Evolutionary conservation across 2,888 invertebrate genomes (phyloP).

Genomic region (Dasypogon diadema): DNA sequence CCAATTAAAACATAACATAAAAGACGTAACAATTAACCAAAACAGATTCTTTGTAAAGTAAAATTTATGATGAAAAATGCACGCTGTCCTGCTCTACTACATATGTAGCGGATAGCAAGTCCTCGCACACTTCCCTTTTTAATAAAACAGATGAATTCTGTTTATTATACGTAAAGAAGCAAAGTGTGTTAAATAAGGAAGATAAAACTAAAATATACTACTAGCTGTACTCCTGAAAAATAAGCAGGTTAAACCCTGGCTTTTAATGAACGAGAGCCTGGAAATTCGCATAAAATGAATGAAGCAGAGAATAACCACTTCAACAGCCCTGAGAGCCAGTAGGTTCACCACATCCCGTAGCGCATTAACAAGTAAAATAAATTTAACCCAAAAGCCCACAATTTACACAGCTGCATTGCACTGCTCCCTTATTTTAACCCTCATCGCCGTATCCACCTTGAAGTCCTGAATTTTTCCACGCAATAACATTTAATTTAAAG

Average conservation of each 20-base stretch:
- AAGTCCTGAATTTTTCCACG: slow-evolving; percentile 52
- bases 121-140: too few relatives aligned
- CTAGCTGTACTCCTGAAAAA: slow-evolving; percentile 8
- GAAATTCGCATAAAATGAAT: slow-evolving; percentile 33
- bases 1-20: too few relatives aligned
- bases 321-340: slow-evolving; percentile 30
- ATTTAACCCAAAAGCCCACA: slow-evolving; percentile 53
- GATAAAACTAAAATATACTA: slow-evolving; percentile 20
- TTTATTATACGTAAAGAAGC: too few relatives aligned
- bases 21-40: too few relatives aligned
- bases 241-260: neutral
- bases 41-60: too few relatives aligned
- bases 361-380: slow-evolving; percentile 54
- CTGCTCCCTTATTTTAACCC: slow-evolving; percentile 26
- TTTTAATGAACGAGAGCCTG: slow-evolving; percentile 27
- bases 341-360: slow-evolving; percentile 49
- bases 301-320: slow-evolving; percentile 40
- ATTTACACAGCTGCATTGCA: slow-evolving; percentile 55
- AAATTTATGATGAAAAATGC: too few relatives aligned
- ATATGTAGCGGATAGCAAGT: too few relatives aligned
- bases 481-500: slow-evolving; percentile 54
- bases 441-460: slow-evolving; percentile 47
- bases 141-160: too few relatives aligned
- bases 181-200: too few relatives aligned
- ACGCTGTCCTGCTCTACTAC: too few relatives aligned